phyloP scores from a whole-genome alignment of 2,888 invertebrate genomes.

The Ophonus ardosiacus region DNA sequence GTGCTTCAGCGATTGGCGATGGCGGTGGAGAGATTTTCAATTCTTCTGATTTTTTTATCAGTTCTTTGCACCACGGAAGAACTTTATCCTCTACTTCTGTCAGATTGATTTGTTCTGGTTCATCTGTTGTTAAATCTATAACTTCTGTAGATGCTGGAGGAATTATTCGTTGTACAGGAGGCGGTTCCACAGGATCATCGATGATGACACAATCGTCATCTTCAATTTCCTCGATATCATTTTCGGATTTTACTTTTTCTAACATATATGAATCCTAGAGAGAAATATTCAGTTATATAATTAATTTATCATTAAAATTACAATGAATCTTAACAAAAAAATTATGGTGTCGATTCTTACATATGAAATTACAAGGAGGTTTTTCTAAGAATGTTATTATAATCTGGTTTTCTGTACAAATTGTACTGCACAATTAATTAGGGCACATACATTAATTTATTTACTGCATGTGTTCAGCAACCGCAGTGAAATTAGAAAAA shows the following conservation, averaged over 20 bases:
- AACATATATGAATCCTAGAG: slow-evolving; percentile 23
- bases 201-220: slow-evolving; percentile 49
- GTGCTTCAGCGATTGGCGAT: not conserved
- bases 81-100: slow-evolving; percentile 11
- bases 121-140: slow-evolving; percentile 53
- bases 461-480: no score
- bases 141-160: slow-evolving; percentile 15
- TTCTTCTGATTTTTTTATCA: slow-evolving; percentile 39
- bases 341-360: not conserved
- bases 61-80: slow-evolving; percentile 45
- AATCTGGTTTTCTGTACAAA: no score
- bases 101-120: slow-evolving; percentile 28
- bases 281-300: not conserved
- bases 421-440: no score
- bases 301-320: not conserved
- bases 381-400: no score
- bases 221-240: slow-evolving; percentile 21
- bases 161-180: not conserved
- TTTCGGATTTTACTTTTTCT: slow-evolving; percentile 24
- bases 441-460: no score
- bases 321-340: not conserved
- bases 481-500: no score
- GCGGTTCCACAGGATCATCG: slow-evolving; percentile 24
- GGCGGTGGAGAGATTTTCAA: slow-evolving; percentile 15
- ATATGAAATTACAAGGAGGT: no score